Evolutionary conservation across 2,113 vertebrate genomes (phyloP).

Genomic region (Glareola pratincola): DNA sequence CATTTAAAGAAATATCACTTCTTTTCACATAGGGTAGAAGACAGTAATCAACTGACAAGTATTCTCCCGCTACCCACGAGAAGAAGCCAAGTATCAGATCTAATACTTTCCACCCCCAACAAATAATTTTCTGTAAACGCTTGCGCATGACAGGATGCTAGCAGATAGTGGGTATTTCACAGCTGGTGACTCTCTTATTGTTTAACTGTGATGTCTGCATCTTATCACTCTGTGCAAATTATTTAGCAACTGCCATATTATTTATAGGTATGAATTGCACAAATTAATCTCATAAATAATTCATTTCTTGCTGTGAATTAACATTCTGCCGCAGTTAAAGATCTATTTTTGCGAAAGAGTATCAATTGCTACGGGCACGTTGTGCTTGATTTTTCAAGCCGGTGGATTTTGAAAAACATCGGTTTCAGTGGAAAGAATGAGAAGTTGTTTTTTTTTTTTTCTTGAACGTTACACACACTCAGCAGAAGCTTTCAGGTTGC

Average conservation of each 20-base stretch:
- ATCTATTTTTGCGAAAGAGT: constrained; percentile 38
- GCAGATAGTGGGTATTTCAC: constrained; percentile 42
- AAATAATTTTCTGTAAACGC: constrained; percentile 51
- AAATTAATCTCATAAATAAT: constrained; percentile 78
- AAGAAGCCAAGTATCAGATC: constrained; percentile 30
- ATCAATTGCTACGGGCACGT: not conserved
- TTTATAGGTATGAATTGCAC: constrained; percentile 73
- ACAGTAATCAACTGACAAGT: constrained; percentile 53
- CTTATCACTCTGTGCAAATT: constrained; percentile 64
- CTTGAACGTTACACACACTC: not conserved
- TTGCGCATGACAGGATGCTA: constrained; percentile 42
- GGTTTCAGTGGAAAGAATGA: not conserved
- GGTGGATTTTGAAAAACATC: constrained; percentile 1
- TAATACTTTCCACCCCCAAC: constrained; percentile 34
- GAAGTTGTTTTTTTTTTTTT: not conserved
- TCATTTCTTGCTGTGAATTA: constrained; percentile 59
- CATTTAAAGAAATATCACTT: constrained; percentile 58
- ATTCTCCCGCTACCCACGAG: constrained; percentile 20
- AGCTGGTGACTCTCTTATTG: constrained; percentile 42
- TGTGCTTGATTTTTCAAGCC: constrained; percentile 17
- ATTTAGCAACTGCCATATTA: constrained; percentile 74
- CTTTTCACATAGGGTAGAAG: constrained; percentile 32
- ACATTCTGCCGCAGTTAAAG: constrained; percentile 49
- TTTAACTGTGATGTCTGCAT: constrained; percentile 62
- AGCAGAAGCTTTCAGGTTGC: not conserved